These are phyloP conservation scores for Apamea monoglypha DNA, from an alignment of 2,888 invertebrate species.

Conservation along the genomic window DNA sequence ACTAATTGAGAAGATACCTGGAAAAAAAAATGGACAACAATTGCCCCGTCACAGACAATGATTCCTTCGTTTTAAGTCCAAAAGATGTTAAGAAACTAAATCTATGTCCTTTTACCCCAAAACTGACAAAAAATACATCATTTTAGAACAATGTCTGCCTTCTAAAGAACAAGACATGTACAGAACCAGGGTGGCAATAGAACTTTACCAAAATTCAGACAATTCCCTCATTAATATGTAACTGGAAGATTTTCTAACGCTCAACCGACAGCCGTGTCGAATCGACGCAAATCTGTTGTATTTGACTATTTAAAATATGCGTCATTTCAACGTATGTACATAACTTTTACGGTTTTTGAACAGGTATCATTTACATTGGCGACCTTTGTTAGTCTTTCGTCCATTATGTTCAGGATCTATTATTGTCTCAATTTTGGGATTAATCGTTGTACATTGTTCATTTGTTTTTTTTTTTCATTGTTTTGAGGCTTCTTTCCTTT, in stretches of 20 bases:
- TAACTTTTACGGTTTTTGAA: slow-evolving; percentile 80
- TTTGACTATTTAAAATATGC: slow-evolving; percentile 74
- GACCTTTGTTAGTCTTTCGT: slow-evolving; percentile 66
- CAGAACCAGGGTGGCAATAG: slow-evolving; percentile 60
- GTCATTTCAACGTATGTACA: slow-evolving; percentile 76
- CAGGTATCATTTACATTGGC: slow-evolving; percentile 71
- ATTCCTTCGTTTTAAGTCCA: slow-evolving; percentile 6
- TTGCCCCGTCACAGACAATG: background rate
- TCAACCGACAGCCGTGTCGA: slow-evolving; percentile 75
- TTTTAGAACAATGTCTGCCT: slow-evolving; percentile 28
- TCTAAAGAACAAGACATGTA: slow-evolving; percentile 15
- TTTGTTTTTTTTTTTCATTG: slow-evolving; percentile 56
- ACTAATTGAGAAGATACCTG: background rate
- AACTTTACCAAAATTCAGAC: slow-evolving; percentile 54
- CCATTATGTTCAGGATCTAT: slow-evolving; percentile 58
- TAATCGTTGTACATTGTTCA: slow-evolving; percentile 73
- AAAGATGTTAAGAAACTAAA: slow-evolving; percentile 25
- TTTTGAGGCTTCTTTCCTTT: slow-evolving; percentile 50
- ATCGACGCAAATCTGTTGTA: slow-evolving; percentile 82
- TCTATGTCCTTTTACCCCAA: background rate
- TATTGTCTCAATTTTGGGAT: slow-evolving; percentile 72
- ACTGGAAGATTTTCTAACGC: slow-evolving; percentile 48
- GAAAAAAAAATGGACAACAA: background rate
- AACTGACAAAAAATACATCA: slow-evolving; percentile 44
- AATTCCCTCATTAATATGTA: slow-evolving; percentile 68